Evolutionary conservation across 2,113 vertebrate species (phyloP).

Genomic region (Dromas ardeola): DNA sequence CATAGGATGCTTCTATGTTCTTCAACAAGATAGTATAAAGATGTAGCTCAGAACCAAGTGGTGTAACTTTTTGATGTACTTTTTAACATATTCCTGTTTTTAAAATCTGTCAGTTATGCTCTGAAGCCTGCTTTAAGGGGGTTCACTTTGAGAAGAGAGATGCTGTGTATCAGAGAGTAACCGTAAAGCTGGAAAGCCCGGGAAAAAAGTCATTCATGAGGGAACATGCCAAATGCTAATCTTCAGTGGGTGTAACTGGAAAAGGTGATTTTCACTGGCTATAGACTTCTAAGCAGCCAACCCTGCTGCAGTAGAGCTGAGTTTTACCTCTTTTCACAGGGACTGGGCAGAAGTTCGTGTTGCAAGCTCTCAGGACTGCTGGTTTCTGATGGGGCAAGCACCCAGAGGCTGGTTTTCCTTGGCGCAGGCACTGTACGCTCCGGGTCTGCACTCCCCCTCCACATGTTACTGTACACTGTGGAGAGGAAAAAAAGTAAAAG

Average conservation of each 20-base stretch:
- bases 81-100: neutral
- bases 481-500: neutral
- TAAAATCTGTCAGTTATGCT: neutral
- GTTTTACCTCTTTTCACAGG: constrained; percentile 75
- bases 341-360: constrained; percentile 91
- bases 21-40: neutral
- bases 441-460: constrained; percentile 93
- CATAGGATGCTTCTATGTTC: neutral
- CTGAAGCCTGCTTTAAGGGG: neutral
- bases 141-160: neutral
- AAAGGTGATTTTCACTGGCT: neutral
- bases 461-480: constrained; percentile 93
- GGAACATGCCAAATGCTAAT: neutral
- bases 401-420: constrained; percentile 82
- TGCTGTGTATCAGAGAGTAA: neutral
- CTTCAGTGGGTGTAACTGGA: neutral
- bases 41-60: neutral
- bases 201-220: neutral
- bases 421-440: constrained; percentile 87
- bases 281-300: neutral
- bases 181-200: neutral
- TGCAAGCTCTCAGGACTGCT: constrained; percentile 86
- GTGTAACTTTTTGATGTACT: neutral
- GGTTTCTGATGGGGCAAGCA: constrained; percentile 89
- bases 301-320: neutral